Evolutionary conservation across 2,888 invertebrate genomes (phyloP).

Genomic region (Ischnus inquisitorius): DNA sequence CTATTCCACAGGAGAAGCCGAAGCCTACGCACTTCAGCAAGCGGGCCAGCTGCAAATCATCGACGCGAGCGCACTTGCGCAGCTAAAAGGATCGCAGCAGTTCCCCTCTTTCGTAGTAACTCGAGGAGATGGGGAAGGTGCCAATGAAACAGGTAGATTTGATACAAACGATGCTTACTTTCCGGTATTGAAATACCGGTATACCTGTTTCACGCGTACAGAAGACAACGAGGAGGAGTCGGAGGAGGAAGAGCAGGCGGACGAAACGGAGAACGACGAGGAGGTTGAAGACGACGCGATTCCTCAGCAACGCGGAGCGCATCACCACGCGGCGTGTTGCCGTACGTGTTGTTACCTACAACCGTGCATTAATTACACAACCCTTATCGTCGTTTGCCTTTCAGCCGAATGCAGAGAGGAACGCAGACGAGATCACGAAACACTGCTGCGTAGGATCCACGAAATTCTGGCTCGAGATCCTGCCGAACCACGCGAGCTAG

Average conservation of each 20-base stretch:
- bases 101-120: no score
- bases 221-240: no score
- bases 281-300: not conserved
- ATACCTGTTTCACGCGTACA: not conserved
- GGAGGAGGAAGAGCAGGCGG: not conserved
- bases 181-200: no score
- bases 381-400: not conserved
- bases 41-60: no score
- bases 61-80: no score
- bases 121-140: no score
- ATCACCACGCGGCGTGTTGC: not conserved
- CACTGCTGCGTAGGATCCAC: not conserved
- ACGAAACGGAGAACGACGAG: not conserved
- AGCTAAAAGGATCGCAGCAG: no score
- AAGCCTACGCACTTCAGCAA: no score
- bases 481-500: not conserved
- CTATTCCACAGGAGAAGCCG: not conserved
- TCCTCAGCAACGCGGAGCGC: not conserved
- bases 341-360: conserved; percentile 12
- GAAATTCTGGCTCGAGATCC: not conserved
- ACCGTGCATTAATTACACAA: no score
- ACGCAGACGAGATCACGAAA: not conserved
- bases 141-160: no score
- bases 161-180: no score
- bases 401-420: conserved; percentile 6